Conservation (phyloP, 2,888 invertebrate species). For the Euplexia lucipara region DNA sequence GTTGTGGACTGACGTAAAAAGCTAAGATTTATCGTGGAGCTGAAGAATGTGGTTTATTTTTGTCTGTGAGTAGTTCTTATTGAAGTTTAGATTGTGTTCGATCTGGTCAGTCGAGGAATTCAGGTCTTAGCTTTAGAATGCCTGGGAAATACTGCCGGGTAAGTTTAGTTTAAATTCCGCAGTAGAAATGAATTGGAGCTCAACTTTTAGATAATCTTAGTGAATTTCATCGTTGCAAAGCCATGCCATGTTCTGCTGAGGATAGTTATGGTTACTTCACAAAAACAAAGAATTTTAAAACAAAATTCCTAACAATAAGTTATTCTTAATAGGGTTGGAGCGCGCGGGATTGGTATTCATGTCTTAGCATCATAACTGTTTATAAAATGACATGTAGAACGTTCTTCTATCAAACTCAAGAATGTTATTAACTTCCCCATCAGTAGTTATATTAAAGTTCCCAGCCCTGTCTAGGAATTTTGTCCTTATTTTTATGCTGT, state of each 20-base stretch:
- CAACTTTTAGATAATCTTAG: conserved; percentile 2
- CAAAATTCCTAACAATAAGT: background rate
- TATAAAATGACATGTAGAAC: conserved; percentile 21
- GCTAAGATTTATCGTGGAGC: conserved; percentile 59
- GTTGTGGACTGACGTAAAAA: conserved; percentile 60
- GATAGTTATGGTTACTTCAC: background rate
- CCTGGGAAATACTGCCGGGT: conserved; percentile 25
- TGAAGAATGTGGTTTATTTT: conserved; percentile 58
- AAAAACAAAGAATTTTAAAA: background rate
- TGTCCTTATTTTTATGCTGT: conserved; percentile 48
- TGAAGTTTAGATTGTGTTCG: conserved; percentile 62
- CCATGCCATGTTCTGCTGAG: background rate
- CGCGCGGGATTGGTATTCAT: background rate
- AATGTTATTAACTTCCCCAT: conserved; percentile 44
- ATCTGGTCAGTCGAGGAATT: conserved; percentile 52
- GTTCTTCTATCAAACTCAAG: conserved; percentile 34
- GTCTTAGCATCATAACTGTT: conserved; percentile 9
- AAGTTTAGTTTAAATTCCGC: conserved; percentile 22
- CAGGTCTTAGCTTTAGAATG: conserved; percentile 32
- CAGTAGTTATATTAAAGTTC: conserved; percentile 48
- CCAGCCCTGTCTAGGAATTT: conserved; percentile 48
- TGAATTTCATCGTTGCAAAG: background rate
- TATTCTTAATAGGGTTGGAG: background rate
- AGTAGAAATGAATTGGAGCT: conserved; percentile 36
- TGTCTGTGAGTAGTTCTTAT: conserved; percentile 58